phyloP scores from a whole-genome alignment of 2,888 invertebrate species.

The Acanthococcus lagerstroemiae region DNA sequence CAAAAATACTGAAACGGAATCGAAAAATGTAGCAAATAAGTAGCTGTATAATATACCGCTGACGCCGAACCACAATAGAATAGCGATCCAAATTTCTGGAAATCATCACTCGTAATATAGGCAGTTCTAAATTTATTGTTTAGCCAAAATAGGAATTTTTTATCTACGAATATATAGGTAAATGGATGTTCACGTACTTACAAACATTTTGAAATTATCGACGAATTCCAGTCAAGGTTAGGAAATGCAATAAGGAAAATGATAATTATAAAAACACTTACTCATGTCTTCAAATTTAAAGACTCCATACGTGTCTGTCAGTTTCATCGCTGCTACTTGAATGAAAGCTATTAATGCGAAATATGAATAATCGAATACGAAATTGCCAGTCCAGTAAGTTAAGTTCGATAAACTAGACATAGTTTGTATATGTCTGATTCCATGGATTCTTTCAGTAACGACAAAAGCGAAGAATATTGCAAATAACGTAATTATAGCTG shows the following conservation, averaged over 20 bases:
- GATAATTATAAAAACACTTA: too few species aligned
- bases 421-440: constrained; percentile 56
- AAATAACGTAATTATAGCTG: constrained; percentile 42
- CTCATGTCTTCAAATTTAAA: not conserved
- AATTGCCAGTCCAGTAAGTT: constrained; percentile 55
- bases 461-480: constrained; percentile 52
- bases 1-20: constrained; percentile 11
- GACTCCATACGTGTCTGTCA: not conserved
- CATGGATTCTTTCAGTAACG: constrained; percentile 51
- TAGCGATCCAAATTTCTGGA: not conserved
- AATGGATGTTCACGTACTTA: too few species aligned
- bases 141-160: too few species aligned
- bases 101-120: not conserved
- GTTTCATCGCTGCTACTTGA: not conserved
- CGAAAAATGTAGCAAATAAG: not conserved
- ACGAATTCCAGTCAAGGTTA: too few species aligned
- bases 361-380: constrained; percentile 48
- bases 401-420: constrained; percentile 54
- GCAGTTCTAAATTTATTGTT: not conserved
- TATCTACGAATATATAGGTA: too few species aligned
- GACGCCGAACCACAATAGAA: not conserved
- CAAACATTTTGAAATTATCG: too few species aligned
- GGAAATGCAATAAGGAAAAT: too few species aligned
- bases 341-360: constrained; percentile 32
- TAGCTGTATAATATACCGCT: constrained; percentile 8